These are phyloP conservation scores for Danaus chrysippus DNA, from an alignment of 2,888 invertebrate genomes.

Conservation along the genomic window DNA sequence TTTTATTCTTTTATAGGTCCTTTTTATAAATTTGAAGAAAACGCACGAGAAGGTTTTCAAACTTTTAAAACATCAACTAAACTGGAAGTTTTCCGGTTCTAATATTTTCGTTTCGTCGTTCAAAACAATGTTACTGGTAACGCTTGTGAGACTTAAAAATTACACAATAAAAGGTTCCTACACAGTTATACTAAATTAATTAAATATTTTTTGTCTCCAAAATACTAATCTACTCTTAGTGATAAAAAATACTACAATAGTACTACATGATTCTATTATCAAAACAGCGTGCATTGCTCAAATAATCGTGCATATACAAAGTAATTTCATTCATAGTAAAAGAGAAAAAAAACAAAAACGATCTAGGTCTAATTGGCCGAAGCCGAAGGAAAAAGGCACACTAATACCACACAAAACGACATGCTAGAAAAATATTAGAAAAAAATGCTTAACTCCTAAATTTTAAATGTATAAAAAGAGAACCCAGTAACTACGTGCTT, in stretches of 20 bases:
- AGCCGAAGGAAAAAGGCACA: conserved; percentile 14
- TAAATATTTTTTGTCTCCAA: neutral
- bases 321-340: neutral
- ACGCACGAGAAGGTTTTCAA: too few relatives aligned
- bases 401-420: conserved; percentile 33
- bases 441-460: conserved; percentile 39
- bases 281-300: conserved; percentile 3
- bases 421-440: conserved; percentile 41
- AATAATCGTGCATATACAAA: neutral
- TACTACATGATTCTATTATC: neutral
- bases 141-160: too few relatives aligned
- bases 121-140: too few relatives aligned
- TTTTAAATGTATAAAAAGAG: conserved; percentile 38
- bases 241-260: neutral
- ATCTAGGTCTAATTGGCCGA: neutral
- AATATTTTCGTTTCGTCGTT: too few relatives aligned
- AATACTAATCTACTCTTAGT: neutral
- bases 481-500: conserved; percentile 49
- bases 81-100: too few relatives aligned
- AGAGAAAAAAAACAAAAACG: neutral
- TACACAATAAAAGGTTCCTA: too few relatives aligned
- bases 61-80: too few relatives aligned
- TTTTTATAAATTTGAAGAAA: too few relatives aligned
- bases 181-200: too few relatives aligned
- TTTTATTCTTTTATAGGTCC: too few relatives aligned